Evolutionary conservation across 2,888 invertebrate genomes (phyloP), one percentile per base, ranked within the genome.

Genomic region (Cryptocephalus moraei): DNA sequence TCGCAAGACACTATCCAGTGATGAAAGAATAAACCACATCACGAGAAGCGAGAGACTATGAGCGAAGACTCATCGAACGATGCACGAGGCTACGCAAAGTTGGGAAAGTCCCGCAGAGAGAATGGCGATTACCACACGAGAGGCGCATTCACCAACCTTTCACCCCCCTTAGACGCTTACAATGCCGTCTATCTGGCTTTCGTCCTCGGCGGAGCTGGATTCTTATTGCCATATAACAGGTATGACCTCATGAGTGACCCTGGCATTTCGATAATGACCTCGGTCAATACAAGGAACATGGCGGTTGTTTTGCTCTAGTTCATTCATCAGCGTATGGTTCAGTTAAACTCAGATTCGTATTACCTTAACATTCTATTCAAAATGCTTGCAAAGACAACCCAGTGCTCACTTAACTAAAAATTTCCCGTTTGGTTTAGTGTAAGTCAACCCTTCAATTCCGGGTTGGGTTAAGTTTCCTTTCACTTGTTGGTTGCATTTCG

Each of bases 221-320:
- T 93, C 66, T 77, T 93, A 43, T 76, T 93, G 51, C 93, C 93
- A 9, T 93, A 91, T 72, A 92, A 92, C 78, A 91, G 90, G 90
- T 90, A 71, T 39, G 51, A 33, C 31, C 14, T 34, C 6, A 4
- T 22, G 22, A 22, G 3, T 22, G 22, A 2, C 6, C 6, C 22
- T 6, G 22, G 22, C 22, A 22, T 22, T 22, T 22, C 6, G 22
- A 22, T 22, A 22, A 22, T 22, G 6, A 22, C 22, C 22, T 22
- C 22, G 22, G 22, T 22, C 22, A 22, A 22, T 22, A 22, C 22
- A 22, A 22, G 22, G 22, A 22, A 22, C 22, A 22, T 22, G 22
- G 22, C 22, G 22, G 22, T 2, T 22, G 22, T 22, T 22, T 22
- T 22, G 6, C 22, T 22, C 6, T 22, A 22, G 22, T 22, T 4